Conservation (phyloP, 2,888 invertebrate genomes). For the Neoitamus cyanurus region DNA sequence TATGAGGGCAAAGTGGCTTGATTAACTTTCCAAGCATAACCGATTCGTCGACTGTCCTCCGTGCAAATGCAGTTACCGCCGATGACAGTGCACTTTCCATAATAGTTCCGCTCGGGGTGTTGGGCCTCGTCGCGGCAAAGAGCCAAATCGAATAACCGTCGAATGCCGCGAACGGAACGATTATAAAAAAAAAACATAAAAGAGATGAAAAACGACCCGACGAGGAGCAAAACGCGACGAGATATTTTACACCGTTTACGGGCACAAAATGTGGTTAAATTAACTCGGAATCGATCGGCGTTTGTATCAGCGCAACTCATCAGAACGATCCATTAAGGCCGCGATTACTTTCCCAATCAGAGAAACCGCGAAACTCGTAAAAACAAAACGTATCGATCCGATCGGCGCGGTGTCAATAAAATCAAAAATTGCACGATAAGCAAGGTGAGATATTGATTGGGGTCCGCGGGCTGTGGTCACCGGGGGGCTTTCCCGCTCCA, state of each 20-base stretch:
- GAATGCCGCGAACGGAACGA: background rate
- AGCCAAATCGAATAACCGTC: background rate
- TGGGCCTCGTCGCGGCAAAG: background rate
- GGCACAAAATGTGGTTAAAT: slow-evolving; percentile 42
- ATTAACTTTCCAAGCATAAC: background rate
- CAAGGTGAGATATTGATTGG: slow-evolving; percentile 33
- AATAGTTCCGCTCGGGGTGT: background rate
- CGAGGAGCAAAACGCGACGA: background rate
- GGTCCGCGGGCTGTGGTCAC: background rate
- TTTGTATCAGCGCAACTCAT: background rate
- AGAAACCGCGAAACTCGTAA: slow-evolving; percentile 35
- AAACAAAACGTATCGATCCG: slow-evolving; percentile 33
- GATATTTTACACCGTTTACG: slow-evolving; percentile 39
- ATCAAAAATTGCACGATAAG: slow-evolving; percentile 35
- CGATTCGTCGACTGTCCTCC: background rate
- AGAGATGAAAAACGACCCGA: background rate
- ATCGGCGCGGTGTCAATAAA: slow-evolving; percentile 14
- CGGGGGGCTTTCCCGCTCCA: background rate
- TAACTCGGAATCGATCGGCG: slow-evolving; percentile 30
- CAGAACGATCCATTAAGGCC: slow-evolving; percentile 39
- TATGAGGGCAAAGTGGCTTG: background rate
- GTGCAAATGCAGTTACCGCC: background rate
- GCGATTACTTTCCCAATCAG: slow-evolving; percentile 36
- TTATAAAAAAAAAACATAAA: slow-evolving; percentile 28
- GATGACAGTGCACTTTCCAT: background rate